Evolutionary conservation across 2,888 invertebrate species (phyloP).

Genomic region (Pollenia angustigena): DNA sequence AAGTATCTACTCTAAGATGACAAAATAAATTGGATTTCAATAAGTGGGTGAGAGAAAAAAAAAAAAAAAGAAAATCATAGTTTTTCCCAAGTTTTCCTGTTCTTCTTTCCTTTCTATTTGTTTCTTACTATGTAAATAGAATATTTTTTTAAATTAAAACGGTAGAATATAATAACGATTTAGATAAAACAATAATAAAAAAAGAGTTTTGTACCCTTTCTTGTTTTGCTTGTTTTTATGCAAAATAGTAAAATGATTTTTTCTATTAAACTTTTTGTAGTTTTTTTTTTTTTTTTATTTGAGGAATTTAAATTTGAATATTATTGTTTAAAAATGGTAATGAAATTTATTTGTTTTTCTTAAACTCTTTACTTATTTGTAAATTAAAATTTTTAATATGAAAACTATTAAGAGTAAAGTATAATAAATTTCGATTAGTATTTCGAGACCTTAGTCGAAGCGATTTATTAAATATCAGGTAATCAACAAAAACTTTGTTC

Average conservation of each 20-base stretch:
- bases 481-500: too few relatives aligned
- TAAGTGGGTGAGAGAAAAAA: conserved; percentile 49
- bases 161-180: conserved; percentile 15
- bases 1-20: conserved; percentile 42
- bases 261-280: conserved; percentile 2
- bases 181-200: conserved; percentile 23
- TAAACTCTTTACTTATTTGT: too few relatives aligned
- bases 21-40: conserved; percentile 70
- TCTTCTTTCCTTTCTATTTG: background rate
- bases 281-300: background rate
- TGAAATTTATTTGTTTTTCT: too few relatives aligned
- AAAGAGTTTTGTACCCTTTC: background rate
- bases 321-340: too few relatives aligned
- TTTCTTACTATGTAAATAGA: conserved; percentile 20
- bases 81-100: background rate
- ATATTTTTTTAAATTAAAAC: conserved; percentile 42
- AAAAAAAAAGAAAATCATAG: conserved; percentile 16
- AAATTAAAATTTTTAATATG: too few relatives aligned
- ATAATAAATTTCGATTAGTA: too few relatives aligned
- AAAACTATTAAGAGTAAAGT: too few relatives aligned
- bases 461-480: too few relatives aligned
- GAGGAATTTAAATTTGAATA: too few relatives aligned
- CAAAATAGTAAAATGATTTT: background rate
- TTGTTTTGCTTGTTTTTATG: conserved; percentile 21
- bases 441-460: too few relatives aligned